phyloP scores from a whole-genome alignment of 2,797 vertebrate species.

The Lerista edwardsae region DNA sequence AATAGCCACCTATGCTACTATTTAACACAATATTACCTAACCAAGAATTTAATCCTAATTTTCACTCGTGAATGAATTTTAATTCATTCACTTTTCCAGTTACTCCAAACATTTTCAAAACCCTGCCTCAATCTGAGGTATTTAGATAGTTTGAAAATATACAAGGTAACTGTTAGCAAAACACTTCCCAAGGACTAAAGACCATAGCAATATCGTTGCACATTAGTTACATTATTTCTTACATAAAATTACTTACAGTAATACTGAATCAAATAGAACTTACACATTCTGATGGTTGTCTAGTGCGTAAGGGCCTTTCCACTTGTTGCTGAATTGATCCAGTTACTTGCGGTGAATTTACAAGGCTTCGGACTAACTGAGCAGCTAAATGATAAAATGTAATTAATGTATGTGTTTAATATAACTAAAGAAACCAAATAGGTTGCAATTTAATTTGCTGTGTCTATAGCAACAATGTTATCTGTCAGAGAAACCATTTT shows the following conservation, averaged over 20 bases:
- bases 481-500: background rate
- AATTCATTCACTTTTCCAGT: background rate
- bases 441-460: background rate
- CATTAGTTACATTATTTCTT: background rate
- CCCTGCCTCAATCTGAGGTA: background rate
- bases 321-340: conserved; percentile 75
- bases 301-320: conserved; percentile 84
- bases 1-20: background rate
- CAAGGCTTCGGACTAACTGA: conserved; percentile 86
- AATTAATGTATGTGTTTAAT: conserved; percentile 26
- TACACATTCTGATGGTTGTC: conserved; percentile 94
- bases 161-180: background rate
- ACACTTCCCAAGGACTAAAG: background rate
- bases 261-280: conserved; percentile 71
- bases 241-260: conserved; percentile 31
- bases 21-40: background rate
- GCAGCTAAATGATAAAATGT: conserved; percentile 77
- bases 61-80: background rate
- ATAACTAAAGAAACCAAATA: background rate
- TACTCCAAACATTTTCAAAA: background rate
- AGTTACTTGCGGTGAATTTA: conserved; percentile 87
- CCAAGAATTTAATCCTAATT: conserved; percentile 6
- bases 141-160: conserved; percentile 21
- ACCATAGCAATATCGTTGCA: background rate
- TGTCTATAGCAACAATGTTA: background rate